Conservation (phyloP, 1,140 invertebrate genomes). For the Doryteuthis pealeii region DNA sequence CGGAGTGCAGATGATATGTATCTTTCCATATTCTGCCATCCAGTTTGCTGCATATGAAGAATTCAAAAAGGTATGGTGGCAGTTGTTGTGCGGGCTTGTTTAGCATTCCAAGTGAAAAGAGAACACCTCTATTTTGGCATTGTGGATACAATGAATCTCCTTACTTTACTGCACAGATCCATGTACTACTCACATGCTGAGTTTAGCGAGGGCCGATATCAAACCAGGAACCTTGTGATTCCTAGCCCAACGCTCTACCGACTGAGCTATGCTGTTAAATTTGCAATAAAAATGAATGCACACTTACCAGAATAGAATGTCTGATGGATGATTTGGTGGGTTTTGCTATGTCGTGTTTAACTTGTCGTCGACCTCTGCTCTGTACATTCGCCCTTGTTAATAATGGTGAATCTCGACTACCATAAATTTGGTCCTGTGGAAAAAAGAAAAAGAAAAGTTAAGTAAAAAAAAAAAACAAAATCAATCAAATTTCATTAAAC, state of each 20-base stretch:
- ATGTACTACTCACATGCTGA: no score
- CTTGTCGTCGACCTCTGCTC: conserved; percentile 22
- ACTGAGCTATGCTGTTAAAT: no score
- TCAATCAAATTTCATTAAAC: no score
- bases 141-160: no score
- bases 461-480: not conserved
- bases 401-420: conserved; percentile 17
- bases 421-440: not conserved
- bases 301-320: conserved; percentile 36
- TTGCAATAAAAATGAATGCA: no score
- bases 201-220: no score
- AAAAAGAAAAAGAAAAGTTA: not conserved
- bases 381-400: not conserved
- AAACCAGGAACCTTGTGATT: no score
- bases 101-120: no score
- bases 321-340: conserved; percentile 35
- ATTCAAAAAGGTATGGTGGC: conserved; percentile 75
- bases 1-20: conserved; percentile 55
- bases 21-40: conserved; percentile 55
- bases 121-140: no score
- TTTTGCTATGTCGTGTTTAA: conserved; percentile 26
- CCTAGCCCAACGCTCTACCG: no score
- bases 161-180: no score
- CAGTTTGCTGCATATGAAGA: conserved; percentile 61
- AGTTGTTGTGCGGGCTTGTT: no score